A percentile compares a stretch with the other conserved stretches of the same genome.
phyloP scores from a whole-genome alignment of 2,888 invertebrate species.

The Eristalis arbustorum region DNA sequence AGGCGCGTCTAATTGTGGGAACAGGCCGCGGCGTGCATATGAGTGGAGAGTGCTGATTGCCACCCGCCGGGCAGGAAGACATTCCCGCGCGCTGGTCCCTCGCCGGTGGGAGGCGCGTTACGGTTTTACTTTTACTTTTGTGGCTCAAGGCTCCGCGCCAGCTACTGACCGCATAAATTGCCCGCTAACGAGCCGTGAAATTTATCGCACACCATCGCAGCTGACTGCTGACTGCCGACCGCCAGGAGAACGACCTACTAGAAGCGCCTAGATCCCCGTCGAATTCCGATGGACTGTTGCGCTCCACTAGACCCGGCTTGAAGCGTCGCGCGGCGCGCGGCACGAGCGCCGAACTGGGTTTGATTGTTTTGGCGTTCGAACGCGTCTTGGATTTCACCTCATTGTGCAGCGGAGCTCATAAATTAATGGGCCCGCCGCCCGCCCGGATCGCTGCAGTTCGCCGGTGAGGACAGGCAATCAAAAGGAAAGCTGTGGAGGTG shows the following conservation, averaged over 20 bases:
- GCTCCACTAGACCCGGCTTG: constrained; percentile 45
- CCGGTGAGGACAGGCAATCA: constrained; percentile 37
- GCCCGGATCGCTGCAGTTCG: constrained; percentile 39
- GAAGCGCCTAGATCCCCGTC: constrained; percentile 1
- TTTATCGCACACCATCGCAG: constrained; percentile 55
- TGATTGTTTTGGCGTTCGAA: constrained; percentile 57
- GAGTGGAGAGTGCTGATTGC: constrained; percentile 54
- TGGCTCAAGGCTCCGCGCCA: constrained; percentile 22
- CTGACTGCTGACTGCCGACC: constrained; percentile 11
- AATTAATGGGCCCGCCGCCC: constrained; percentile 42
- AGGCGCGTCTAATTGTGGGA: constrained; percentile 60
- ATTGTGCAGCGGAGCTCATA: constrained; percentile 65
- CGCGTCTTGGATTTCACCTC: constrained; percentile 65
- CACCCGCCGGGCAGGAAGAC: constrained; percentile 17
- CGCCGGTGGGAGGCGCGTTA: constrained; percentile 12
- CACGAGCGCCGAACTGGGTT: constrained; percentile 36
- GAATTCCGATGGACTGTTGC: constrained; percentile 43
- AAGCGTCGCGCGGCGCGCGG: constrained; percentile 8
- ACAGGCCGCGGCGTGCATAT: constrained; percentile 43
- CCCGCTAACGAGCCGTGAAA: constrained; percentile 67
- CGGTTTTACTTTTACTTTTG: constrained; percentile 64
- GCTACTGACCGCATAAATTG: constrained; percentile 59
- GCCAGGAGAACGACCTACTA: constrained; percentile 4
- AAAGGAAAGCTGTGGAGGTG: constrained; percentile 42
- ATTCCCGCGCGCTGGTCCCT: background rate